Evolutionary conservation across 1,140 invertebrate species (phyloP).

Genomic region (Drosophila ironensis): DNA sequence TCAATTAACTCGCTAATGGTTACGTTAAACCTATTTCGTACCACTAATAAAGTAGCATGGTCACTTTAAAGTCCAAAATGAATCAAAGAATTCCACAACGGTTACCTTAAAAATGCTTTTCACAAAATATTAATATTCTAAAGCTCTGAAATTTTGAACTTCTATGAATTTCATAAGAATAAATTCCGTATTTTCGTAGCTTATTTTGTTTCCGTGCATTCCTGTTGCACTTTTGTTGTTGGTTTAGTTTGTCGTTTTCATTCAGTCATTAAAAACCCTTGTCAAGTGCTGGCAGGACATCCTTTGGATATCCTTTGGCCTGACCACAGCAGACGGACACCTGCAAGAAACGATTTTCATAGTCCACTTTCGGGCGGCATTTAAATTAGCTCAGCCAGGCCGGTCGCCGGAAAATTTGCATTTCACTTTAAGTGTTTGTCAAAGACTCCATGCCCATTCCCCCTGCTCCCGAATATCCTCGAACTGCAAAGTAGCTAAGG

Average conservation of each 20-base stretch:
- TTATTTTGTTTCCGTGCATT: background rate
- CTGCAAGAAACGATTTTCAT: constrained; percentile 71
- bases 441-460: background rate
- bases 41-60: too few relatives aligned
- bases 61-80: too few relatives aligned
- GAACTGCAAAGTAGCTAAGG: background rate
- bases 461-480: background rate
- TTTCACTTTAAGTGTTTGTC: constrained; percentile 61
- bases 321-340: constrained; percentile 51
- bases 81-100: too few relatives aligned
- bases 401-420: constrained; percentile 52
- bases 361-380: constrained; percentile 49
- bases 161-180: background rate
- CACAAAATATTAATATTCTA: too few relatives aligned
- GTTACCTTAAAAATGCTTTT: too few relatives aligned
- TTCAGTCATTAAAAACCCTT: constrained; percentile 79
- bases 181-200: background rate
- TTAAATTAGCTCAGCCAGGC: constrained; percentile 59
- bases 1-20: too few relatives aligned
- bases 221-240: constrained; percentile 52
- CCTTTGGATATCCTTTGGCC: constrained; percentile 28
- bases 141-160: too few relatives aligned
- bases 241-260: constrained; percentile 76
- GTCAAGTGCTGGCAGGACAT: constrained; percentile 64
- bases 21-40: too few relatives aligned